Evolutionary conservation across 2,113 vertebrate genomes (phyloP).

Genomic region (Tonatia bakeri): DNA sequence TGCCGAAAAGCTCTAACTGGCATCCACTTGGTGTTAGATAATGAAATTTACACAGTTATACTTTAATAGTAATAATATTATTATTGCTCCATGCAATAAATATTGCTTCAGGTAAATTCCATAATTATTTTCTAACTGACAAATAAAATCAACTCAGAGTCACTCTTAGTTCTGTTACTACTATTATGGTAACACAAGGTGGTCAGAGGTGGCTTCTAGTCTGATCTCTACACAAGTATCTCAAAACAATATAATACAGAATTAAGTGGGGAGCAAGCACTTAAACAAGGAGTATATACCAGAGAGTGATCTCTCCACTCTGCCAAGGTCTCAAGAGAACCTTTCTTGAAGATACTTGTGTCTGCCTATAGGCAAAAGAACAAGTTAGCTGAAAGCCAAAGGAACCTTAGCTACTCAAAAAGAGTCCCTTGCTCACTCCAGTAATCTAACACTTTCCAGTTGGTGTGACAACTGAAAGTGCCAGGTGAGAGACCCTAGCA

Average conservation of each 20-base stretch:
- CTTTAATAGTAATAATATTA: background rate
- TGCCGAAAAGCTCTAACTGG: background rate
- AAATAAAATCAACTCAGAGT: slow-evolving; percentile 35
- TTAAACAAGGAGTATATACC: background rate
- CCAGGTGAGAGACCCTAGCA: background rate
- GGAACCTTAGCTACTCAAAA: background rate
- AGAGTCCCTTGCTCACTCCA: background rate
- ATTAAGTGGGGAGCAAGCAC: background rate
- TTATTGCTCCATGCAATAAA: slow-evolving; percentile 21
- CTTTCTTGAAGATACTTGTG: background rate
- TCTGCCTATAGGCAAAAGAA: slow-evolving; percentile 14
- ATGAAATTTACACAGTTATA: slow-evolving; percentile 22
- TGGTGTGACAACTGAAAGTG: background rate
- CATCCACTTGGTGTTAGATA: background rate
- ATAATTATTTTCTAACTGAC: slow-evolving; percentile 42
- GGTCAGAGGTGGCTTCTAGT: slow-evolving; percentile 9
- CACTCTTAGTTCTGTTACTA: background rate
- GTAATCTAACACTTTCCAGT: background rate
- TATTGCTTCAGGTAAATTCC: background rate
- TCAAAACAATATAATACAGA: slow-evolving; percentile 11
- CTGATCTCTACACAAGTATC: background rate
- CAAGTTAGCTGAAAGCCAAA: slow-evolving; percentile 9
- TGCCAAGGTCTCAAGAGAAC: background rate
- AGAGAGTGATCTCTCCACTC: background rate
- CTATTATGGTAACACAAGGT: background rate